Base-by-base conservation (phyloP, 2,888 invertebrate genomes). In the Andrena fulva region DNA sequence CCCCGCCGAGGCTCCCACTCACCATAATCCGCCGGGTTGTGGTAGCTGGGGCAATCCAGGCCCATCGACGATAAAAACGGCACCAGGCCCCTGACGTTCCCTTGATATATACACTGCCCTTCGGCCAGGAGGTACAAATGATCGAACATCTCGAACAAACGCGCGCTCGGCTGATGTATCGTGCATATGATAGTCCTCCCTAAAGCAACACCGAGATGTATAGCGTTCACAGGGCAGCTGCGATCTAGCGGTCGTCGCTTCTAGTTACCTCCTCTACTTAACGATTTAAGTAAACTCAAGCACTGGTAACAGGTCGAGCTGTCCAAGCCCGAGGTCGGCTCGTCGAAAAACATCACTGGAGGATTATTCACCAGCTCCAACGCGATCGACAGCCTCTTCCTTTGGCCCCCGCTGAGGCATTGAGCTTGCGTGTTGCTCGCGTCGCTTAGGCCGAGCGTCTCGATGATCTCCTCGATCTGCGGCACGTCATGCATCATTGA, bases 1-100 rank as follows among this genome's bases (percentile, higher is more conserved):
- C 10, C 0, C 1, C 3, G 12, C 6, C 8, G 24, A 2, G 4
- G 35, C 2, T 1, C 27, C 52, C 66, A 85, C 95, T 95, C 93
- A 98, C 98, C 97, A 94, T 98, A 99, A 95, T 99, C 99, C 72
- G 99, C 99, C 68, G 99, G 99, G 94, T 99, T 99, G 95, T 99
- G 99, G 92, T 99, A 99, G 90, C 98, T 96, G 0, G 99, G 99
- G 94, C 99, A 99, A 84, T 97, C 96, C 69, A 98, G 95, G 20
- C 97, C 97, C 95, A 98, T 96, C 0, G 96, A 96, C 2, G 97
- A 96, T 74, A 99, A 95, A 94, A 98, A 99, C 20, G 98, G 98
- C 87, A 99, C 97, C 85, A 99, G 94, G 2, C 97, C 97, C 72
- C 95, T 95, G 0, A 98, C 97, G 60, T 96, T 96, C 4, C 99